Evolutionary conservation across 2,113 vertebrate genomes (phyloP).

Genomic region (Amia ocellicauda): DNA sequence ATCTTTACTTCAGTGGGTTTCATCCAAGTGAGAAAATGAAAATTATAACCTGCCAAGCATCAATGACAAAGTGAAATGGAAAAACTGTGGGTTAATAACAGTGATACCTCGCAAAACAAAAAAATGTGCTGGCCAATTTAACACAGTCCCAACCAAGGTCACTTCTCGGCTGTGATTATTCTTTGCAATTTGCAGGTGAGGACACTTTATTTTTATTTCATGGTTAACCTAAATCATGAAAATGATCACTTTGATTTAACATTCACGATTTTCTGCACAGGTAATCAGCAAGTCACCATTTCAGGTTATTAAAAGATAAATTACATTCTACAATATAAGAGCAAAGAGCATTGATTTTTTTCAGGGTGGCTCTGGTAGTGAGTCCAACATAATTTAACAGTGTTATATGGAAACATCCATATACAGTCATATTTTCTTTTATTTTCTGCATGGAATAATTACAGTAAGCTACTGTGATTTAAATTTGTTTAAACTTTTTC

Average conservation of each 20-base stretch:
- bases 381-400: too few species aligned
- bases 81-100: conserved; percentile 81
- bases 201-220: conserved; percentile 40
- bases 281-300: conserved; percentile 32
- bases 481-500: too few species aligned
- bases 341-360: neutral
- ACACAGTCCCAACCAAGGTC: conserved; percentile 76
- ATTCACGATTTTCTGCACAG: conserved; percentile 45
- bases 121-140: conserved; percentile 76
- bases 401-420: neutral
- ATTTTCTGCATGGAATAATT: too few species aligned
- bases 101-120: conserved; percentile 65
- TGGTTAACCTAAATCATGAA: conserved; percentile 44
- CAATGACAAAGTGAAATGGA: conserved; percentile 80
- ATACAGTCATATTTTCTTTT: too few species aligned
- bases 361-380: neutral
- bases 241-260: conserved; percentile 39
- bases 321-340: neutral
- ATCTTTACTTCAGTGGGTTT: conserved; percentile 76
- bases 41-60: conserved; percentile 86
- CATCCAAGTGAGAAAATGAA: conserved; percentile 79
- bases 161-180: conserved; percentile 64
- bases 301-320: conserved; percentile 35
- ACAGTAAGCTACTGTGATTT: too few species aligned
- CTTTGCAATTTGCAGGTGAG: conserved; percentile 65